A percentile compares a stretch with the other conserved stretches of the same genome.
Conservation (phyloP, 2,888 invertebrate genomes). For the Heliconius sara region DNA sequence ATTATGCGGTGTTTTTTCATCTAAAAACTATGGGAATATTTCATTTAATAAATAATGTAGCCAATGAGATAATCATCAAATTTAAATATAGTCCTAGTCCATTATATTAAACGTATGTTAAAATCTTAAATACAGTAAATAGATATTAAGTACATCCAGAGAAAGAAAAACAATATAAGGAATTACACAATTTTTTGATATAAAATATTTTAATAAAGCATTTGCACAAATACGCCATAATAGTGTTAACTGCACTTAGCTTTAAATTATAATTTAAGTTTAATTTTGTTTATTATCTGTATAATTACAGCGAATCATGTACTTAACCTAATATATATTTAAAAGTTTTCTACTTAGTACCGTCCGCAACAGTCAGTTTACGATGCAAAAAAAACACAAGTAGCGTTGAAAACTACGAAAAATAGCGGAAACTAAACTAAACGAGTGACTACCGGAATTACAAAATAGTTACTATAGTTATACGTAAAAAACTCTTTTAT, state of each 20-base stretch:
- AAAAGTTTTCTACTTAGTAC: constrained; percentile 13
- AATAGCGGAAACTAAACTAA: constrained; percentile 44
- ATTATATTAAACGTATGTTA: background rate
- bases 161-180: background rate
- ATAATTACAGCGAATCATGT: constrained; percentile 15
- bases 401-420: constrained; percentile 27
- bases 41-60: background rate
- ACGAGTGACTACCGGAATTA: constrained; percentile 40
- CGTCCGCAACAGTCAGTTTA: background rate
- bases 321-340: constrained; percentile 14
- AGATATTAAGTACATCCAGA: background rate
- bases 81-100: background rate
- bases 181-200: no score
- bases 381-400: constrained; percentile 10
- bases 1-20: background rate
- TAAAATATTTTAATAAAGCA: no score
- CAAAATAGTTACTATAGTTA: constrained; percentile 45
- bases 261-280: constrained; percentile 5
- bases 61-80: background rate
- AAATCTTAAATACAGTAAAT: background rate
- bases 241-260: background rate
- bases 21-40: no score
- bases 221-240: background rate
- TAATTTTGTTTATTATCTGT: background rate
- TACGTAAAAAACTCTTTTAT: constrained; percentile 52